Conservation (phyloP, 2,888 invertebrate genomes). For the Hydriomena furcata region DNA sequence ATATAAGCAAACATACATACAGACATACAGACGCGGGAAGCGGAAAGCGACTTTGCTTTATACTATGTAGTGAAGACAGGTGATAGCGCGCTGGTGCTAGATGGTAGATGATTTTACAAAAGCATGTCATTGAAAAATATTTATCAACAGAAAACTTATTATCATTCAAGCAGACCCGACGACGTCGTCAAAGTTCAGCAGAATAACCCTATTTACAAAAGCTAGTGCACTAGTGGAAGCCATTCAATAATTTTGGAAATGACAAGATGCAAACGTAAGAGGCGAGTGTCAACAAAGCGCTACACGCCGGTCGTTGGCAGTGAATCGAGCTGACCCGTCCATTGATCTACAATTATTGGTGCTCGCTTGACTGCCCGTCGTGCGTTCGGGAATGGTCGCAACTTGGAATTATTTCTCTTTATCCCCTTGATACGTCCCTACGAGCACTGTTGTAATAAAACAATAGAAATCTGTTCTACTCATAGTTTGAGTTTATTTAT, state of each 20-base stretch:
- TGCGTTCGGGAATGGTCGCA: conserved; percentile 28
- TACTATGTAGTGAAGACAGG: too few relatives aligned
- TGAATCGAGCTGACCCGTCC: conserved; percentile 50
- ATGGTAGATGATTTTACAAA: too few relatives aligned
- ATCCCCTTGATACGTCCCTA: not conserved
- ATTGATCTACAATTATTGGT: conserved; percentile 61
- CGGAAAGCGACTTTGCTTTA: too few relatives aligned
- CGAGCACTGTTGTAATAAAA: too few relatives aligned
- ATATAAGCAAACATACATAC: too few relatives aligned
- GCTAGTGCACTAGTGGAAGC: conserved; percentile 7
- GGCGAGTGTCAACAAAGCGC: conserved; percentile 46
- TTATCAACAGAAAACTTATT: too few relatives aligned
- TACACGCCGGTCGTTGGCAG: conserved; percentile 47
- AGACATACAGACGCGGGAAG: too few relatives aligned
- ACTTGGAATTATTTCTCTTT: conserved; percentile 7
- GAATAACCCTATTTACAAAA: not conserved
- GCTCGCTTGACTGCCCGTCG: conserved; percentile 40
- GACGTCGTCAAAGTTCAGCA: not conserved
- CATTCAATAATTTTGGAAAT: conserved; percentile 13
- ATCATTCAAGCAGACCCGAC: too few relatives aligned
- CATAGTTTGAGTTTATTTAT: too few relatives aligned
- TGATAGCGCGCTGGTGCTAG: too few relatives aligned
- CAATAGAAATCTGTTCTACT: too few relatives aligned
- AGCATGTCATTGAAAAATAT: too few relatives aligned
- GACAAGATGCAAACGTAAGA: conserved; percentile 26